phyloP scores from a whole-genome alignment of 2,888 invertebrate species.

The Drosophila conformis region DNA sequence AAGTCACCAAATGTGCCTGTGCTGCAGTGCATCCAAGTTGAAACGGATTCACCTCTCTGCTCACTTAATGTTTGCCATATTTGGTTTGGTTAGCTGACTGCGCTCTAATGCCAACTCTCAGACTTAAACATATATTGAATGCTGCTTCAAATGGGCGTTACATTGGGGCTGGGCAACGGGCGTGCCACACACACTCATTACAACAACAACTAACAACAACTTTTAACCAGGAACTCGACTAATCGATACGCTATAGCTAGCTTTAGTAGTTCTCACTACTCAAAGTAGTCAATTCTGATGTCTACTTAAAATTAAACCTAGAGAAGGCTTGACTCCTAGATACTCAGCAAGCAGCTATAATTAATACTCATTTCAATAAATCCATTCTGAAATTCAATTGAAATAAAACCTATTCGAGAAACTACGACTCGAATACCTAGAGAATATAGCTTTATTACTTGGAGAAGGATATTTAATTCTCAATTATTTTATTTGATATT shows the following conservation, averaged over 20 bases:
- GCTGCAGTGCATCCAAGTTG: neutral
- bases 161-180: slow-evolving; percentile 51
- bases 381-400: neutral
- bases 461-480: neutral
- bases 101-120: slow-evolving; percentile 71
- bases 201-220: slow-evolving; percentile 21
- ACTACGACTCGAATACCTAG: neutral
- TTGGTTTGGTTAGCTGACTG: slow-evolving; percentile 46
- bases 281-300: neutral
- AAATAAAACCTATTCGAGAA: neutral
- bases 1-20: slow-evolving; percentile 6
- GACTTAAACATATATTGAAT: slow-evolving; percentile 69
- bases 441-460: neutral
- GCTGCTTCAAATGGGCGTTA: slow-evolving; percentile 60
- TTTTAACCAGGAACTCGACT: slow-evolving; percentile 9
- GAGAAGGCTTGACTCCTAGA: neutral
- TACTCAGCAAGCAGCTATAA: neutral
- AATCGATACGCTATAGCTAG: neutral
- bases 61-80: slow-evolving; percentile 28
- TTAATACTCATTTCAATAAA: neutral
- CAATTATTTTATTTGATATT: neutral
- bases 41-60: neutral
- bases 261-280: neutral
- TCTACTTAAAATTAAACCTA: neutral
- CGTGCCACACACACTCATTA: slow-evolving; percentile 34